phyloP scores from a whole-genome alignment of 2,888 invertebrate genomes.

The Theretra japonica region DNA sequence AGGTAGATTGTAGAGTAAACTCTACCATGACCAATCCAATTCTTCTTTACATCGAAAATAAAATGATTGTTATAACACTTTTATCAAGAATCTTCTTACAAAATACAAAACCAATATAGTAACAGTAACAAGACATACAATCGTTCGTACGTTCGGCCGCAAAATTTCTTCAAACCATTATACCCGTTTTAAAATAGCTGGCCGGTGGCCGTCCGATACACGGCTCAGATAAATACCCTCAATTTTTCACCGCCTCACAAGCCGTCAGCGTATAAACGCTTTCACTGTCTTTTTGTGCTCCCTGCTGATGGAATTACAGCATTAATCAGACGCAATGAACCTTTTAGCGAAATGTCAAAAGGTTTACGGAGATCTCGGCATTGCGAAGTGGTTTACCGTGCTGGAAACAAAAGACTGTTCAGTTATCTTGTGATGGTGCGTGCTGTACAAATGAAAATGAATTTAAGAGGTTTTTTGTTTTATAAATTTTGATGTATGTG shows the following conservation, averaged over 20 bases:
- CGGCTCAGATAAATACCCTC: slow-evolving; percentile 69
- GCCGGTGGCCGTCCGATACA: slow-evolving; percentile 59
- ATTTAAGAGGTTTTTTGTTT: slow-evolving; percentile 16
- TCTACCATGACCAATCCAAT: too few species aligned
- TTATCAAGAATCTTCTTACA: background rate
- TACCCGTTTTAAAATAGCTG: slow-evolving; percentile 62
- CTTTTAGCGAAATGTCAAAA: slow-evolving; percentile 81
- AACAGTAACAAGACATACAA: slow-evolving; percentile 36
- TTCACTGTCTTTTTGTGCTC: slow-evolving; percentile 70
- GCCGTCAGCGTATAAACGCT: slow-evolving; percentile 71
- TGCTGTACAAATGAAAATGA: slow-evolving; percentile 8
- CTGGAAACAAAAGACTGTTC: slow-evolving; percentile 74
- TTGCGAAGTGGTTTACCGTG: slow-evolving; percentile 60
- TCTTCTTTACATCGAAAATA: too few species aligned
- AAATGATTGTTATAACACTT: too few species aligned
- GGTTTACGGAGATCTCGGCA: slow-evolving; percentile 71
- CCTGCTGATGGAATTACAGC: slow-evolving; percentile 73
- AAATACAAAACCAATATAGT: slow-evolving; percentile 22
- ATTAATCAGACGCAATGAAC: slow-evolving; percentile 80
- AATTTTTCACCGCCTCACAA: slow-evolving; percentile 73
- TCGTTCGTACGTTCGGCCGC: slow-evolving; percentile 36
- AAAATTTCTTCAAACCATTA: slow-evolving; percentile 37
- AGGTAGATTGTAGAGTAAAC: too few species aligned
- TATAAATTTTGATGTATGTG: background rate
- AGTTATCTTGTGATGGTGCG: slow-evolving; percentile 3